These are phyloP conservation scores for Arvicanthis niloticus DNA, from an alignment of 2,113 vertebrate species.

Conservation along the genomic window DNA sequence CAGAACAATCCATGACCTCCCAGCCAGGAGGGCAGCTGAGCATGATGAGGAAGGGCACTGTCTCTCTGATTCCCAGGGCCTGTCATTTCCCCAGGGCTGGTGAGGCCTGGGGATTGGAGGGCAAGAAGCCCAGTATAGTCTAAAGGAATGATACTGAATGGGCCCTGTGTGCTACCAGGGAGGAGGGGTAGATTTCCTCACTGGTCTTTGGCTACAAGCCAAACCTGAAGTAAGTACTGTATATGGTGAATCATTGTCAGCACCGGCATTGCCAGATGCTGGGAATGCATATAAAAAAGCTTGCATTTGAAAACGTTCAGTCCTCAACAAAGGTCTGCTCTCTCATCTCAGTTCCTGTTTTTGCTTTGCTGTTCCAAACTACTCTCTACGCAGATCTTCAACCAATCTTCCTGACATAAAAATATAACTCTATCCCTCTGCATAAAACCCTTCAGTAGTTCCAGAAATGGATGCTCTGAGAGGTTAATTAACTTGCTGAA, in stretches of 20 bases:
- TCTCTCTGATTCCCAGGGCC: constrained; percentile 78
- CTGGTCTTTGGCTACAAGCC: constrained; percentile 55
- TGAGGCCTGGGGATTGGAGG: constrained; percentile 62
- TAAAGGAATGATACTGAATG: constrained; percentile 77
- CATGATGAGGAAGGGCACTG: constrained; percentile 75
- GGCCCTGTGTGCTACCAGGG: constrained; percentile 71
- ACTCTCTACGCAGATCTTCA: background rate
- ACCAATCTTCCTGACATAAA: constrained; percentile 32
- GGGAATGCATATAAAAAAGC: constrained; percentile 64
- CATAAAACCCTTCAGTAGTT: background rate
- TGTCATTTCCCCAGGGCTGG: constrained; percentile 72
- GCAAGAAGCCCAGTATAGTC: constrained; percentile 65
- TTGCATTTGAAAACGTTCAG: constrained; percentile 11
- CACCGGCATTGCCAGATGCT: constrained; percentile 64
- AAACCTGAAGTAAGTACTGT: constrained; percentile 73
- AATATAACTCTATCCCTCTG: background rate
- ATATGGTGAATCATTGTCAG: constrained; percentile 72
- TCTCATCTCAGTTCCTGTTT: constrained; percentile 4
- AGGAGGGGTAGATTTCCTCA: constrained; percentile 38
- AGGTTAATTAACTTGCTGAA: constrained; percentile 16
- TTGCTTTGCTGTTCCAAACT: background rate
- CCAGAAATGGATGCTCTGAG: constrained; percentile 4
- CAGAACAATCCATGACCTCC: constrained; percentile 64
- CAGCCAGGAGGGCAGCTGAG: constrained; percentile 72
- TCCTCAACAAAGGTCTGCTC: constrained; percentile 38